Evolutionary conservation across 2,888 invertebrate species (phyloP).

Genomic region (Dolomedes plantarius): DNA sequence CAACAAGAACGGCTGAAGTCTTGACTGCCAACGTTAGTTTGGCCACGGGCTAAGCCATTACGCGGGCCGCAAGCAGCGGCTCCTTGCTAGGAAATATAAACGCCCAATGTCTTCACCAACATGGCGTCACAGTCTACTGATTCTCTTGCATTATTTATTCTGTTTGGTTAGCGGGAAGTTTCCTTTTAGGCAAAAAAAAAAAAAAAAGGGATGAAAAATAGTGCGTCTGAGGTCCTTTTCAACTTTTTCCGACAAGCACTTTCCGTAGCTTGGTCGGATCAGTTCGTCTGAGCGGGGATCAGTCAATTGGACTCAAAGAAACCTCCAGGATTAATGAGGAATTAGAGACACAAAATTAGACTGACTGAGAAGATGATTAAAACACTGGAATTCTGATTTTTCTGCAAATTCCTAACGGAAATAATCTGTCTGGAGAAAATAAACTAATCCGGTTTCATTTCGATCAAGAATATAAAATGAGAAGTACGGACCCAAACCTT

Average conservation of each 20-base stretch:
- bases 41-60: neutral
- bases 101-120: conserved; percentile 18
- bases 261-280: neutral
- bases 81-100: conserved; percentile 18
- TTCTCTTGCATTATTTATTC: conserved; percentile 45
- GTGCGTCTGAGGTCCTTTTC: neutral
- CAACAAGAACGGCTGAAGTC: neutral
- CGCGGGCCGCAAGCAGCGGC: neutral
- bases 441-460: too few relatives aligned
- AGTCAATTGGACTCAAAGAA: neutral
- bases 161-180: conserved; percentile 37
- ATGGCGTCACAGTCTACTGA: conserved; percentile 38
- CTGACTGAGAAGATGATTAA: neutral
- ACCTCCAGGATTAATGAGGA: neutral
- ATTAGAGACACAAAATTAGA: neutral
- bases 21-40: neutral
- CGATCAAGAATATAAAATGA: too few relatives aligned
- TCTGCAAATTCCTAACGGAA: too few relatives aligned
- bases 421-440: too few relatives aligned
- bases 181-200: neutral
- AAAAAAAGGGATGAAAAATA: neutral
- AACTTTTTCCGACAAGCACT: neutral
- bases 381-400: too few relatives aligned
- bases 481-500: too few relatives aligned
- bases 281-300: neutral